Base-by-base conservation (phyloP, 2,888 invertebrate genomes). In the Galerucella pusilla region DNA sequence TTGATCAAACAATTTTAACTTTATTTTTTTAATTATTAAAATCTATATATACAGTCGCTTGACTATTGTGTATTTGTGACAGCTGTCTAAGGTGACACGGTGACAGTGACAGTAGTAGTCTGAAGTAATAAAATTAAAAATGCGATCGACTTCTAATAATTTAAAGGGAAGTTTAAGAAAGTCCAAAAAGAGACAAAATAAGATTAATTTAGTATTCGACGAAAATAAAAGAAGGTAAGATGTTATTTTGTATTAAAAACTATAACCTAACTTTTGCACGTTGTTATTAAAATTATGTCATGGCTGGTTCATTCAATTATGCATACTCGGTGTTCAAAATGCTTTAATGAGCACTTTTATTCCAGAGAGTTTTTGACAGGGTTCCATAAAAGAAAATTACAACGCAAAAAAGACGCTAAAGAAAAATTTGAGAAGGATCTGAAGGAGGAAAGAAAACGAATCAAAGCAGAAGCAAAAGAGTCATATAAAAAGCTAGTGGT, bases 301-400 rank as follows among this genome's bases (percentile, higher is more conserved):
- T 9, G 35, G 35, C 35, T 42, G 35, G 35, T 42, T 42, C 0
- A 28, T 28, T 28, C 3, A 28, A 28, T 28, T 28, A 35, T 35
- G 35, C 5, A 35, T 35, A 35, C 35, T 35, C 5, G 7, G 7
- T 68, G 14, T 60, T 35, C 52, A 52, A 60, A 46, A 64, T 7
- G 42, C 35, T 71, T 54, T 20, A 49, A 20, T 25, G 11, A 20
- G 28, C 3, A 25, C 25, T 14, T 75, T 75, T 77, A 77, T 87
- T 90, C 71, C 84, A 95, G 95, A 84, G 94, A 95, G 64, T 96
- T 94, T 85, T 87, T 96, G 45, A 93, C 93, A 78, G 95, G 96
- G 2, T 96, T 96, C 85, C 94, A 91, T 64, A 95, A 95, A 88
- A 89, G 96, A 78, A 96, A 96, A 85, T 86, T 94, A 63, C 92